Conservation (phyloP, 2,888 invertebrate genomes). For the Taphrorychus bicolor region DNA sequence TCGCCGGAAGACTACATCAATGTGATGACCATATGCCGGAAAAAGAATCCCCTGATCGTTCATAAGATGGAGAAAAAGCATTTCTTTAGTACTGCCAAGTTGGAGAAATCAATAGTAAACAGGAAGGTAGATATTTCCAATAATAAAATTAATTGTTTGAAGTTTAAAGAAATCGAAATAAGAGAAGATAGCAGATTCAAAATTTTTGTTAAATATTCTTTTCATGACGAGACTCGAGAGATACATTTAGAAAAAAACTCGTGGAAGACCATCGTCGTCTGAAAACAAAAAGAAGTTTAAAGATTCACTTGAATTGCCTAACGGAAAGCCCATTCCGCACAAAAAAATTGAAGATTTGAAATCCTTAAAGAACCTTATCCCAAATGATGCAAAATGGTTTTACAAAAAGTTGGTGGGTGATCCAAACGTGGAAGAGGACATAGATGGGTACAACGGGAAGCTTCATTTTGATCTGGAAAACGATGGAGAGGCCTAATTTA, state of each 20-base stretch:
- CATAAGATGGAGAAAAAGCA: conserved; percentile 18
- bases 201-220: conserved; percentile 11
- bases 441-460: conserved; percentile 10
- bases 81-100: conserved; percentile 3
- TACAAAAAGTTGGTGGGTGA: conserved; percentile 10
- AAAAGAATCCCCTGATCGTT: conserved; percentile 12
- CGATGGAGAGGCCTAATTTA: no score
- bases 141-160: conserved; percentile 18
- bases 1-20: conserved; percentile 34
- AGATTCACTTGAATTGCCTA: not conserved
- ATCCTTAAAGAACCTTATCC: conserved; percentile 8
- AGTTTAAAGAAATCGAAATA: conserved; percentile 17
- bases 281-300: no score
- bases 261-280: no score
- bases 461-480: conserved; percentile 9
- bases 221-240: no score
- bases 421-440: conserved; percentile 3
- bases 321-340: conserved; percentile 1
- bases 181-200: not conserved
- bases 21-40: conserved; percentile 25
- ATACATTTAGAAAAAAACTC: no score
- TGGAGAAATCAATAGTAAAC: conserved; percentile 23
- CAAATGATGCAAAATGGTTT: conserved; percentile 10
- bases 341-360: conserved; percentile 10
- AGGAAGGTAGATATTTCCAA: conserved; percentile 1